Evolutionary conservation across 2,797 vertebrate species (phyloP).

Genomic region (Labeo calbasu): DNA sequence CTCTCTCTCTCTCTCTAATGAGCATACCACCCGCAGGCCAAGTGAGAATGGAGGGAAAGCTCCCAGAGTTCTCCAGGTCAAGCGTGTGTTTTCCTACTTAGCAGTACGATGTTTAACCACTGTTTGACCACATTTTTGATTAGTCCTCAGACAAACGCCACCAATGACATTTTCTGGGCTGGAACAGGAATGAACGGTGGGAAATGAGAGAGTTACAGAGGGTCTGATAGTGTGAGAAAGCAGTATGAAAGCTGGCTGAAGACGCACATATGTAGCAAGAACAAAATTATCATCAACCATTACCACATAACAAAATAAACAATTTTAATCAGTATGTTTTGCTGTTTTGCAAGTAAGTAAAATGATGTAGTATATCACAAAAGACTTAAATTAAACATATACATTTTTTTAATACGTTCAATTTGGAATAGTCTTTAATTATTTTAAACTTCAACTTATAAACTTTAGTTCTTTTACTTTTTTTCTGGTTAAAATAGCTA

Average conservation of each 20-base stretch:
- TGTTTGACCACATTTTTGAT: conserved; percentile 60
- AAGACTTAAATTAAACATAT: neutral
- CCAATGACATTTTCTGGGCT: conserved; percentile 59
- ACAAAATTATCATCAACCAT: neutral
- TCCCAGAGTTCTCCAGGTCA: conserved; percentile 57
- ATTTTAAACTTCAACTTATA: neutral
- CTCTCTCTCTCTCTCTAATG: conserved; percentile 45
- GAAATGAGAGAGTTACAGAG: conserved; percentile 49
- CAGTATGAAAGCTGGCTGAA: conserved; percentile 52
- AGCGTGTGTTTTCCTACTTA: conserved; percentile 62
- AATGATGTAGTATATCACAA: neutral
- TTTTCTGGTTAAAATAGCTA: no score
- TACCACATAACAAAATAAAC: neutral
- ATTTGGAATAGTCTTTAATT: neutral
- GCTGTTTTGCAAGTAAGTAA: neutral
- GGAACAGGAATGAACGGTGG: conserved; percentile 44
- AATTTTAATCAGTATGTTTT: neutral
- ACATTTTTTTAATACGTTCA: neutral
- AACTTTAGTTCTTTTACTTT: neutral
- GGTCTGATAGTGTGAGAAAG: conserved; percentile 57
- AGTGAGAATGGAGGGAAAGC: conserved; percentile 49
- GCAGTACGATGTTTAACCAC: conserved; percentile 58
- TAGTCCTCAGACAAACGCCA: conserved; percentile 55
- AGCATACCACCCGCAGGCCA: conserved; percentile 56
- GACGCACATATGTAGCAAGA: conserved; percentile 18